phyloP scores from a whole-genome alignment of 1,140 invertebrate genomes.

The Mesaphorura yosii region DNA sequence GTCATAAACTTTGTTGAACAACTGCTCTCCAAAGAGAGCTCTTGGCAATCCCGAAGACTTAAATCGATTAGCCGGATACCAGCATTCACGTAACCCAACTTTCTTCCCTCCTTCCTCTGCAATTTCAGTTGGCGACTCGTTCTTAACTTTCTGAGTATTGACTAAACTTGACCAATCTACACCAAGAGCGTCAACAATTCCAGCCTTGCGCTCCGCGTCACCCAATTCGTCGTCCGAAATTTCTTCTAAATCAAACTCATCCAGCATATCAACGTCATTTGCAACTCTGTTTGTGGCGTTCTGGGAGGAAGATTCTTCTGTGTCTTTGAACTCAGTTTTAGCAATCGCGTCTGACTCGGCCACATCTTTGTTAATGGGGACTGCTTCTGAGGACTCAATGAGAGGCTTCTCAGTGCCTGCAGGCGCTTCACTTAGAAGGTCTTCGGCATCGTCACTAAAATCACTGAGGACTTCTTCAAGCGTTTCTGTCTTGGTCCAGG shows the following conservation, averaged over 20 bases:
- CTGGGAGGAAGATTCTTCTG: not conserved
- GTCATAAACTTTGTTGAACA: slow-evolving; percentile 20
- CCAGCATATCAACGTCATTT: slow-evolving; percentile 53
- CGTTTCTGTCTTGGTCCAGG: not conserved
- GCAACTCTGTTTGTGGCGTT: slow-evolving; percentile 7
- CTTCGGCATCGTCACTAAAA: slow-evolving; percentile 30
- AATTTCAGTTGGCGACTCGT: slow-evolving; percentile 38
- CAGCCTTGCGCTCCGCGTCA: slow-evolving; percentile 50
- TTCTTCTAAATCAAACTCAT: slow-evolving; percentile 73
- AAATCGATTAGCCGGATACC: slow-evolving; percentile 48
- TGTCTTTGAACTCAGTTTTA: not conserved
- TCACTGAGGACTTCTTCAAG: slow-evolving; percentile 19
- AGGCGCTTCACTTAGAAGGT: slow-evolving; percentile 16
- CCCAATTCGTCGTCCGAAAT: slow-evolving; percentile 78
- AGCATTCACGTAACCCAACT: slow-evolving; percentile 36
- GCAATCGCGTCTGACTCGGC: not conserved
- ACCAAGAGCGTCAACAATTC: slow-evolving; percentile 73
- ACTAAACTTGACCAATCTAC: slow-evolving; percentile 83
- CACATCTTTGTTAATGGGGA: not conserved
- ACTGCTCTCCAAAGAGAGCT: slow-evolving; percentile 22
- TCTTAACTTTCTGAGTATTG: slow-evolving; percentile 35
- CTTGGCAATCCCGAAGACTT: slow-evolving; percentile 56
- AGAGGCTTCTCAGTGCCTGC: no score
- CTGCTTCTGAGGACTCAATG: no score
- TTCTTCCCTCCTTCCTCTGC: slow-evolving; percentile 32